Evolutionary conservation across 2,888 invertebrate species (phyloP).

Genomic region (Andrena haemorrhoa): DNA sequence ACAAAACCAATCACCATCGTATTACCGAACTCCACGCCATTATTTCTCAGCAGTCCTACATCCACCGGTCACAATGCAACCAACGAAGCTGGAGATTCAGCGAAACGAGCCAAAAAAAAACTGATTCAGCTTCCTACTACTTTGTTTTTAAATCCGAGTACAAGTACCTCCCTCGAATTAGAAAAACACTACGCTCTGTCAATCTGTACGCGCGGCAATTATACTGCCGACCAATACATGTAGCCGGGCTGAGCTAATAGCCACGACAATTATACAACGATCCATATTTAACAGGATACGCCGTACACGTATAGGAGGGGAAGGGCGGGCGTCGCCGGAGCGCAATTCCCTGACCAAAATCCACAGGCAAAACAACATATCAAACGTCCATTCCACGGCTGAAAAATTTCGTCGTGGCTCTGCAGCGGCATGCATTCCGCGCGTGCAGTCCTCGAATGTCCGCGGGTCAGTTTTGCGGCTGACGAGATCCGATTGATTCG

Average conservation of each 20-base stretch:
- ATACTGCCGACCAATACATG: conserved; percentile 33
- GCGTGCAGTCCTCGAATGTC: conserved; percentile 57
- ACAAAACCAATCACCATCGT: background rate
- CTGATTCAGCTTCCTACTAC: too few relatives aligned
- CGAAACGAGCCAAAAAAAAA: too few relatives aligned
- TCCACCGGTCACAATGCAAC: too few relatives aligned
- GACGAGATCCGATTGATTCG: conserved; percentile 75
- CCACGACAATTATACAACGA: conserved; percentile 58
- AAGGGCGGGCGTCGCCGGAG: conserved; percentile 17
- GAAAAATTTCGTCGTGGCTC: conserved; percentile 52
- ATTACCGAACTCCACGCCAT: background rate
- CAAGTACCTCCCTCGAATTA: background rate
- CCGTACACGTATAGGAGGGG: background rate
- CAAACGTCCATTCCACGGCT: conserved; percentile 56
- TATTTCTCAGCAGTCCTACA: too few relatives aligned
- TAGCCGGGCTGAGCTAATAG: conserved; percentile 44
- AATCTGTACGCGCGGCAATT: conserved; percentile 36
- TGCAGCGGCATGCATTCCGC: conserved; percentile 43
- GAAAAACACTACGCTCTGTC: background rate
- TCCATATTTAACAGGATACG: conserved; percentile 56
- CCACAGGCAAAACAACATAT: conserved; percentile 58
- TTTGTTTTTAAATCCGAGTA: background rate
- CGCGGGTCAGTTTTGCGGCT: conserved; percentile 57
- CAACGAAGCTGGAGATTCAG: too few relatives aligned
- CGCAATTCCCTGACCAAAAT: conserved; percentile 58